Evolutionary conservation across 2,113 vertebrate genomes (phyloP).

Genomic region (Nymphicus hollandicus): DNA sequence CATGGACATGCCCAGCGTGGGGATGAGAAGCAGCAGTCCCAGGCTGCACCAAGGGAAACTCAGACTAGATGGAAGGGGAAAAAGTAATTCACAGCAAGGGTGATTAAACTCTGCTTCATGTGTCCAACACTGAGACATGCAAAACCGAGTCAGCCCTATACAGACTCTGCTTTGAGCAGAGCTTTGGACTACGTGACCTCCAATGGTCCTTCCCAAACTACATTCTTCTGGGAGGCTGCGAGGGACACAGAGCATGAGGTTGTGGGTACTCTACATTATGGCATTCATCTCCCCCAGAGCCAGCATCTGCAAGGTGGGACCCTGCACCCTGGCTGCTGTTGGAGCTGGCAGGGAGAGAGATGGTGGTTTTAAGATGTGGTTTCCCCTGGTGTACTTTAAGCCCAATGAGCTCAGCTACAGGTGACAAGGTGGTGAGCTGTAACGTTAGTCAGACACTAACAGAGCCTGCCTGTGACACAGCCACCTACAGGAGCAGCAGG

Average conservation of each 20-base stretch:
- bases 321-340: not conserved
- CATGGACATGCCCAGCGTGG: not conserved
- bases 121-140: accelerated
- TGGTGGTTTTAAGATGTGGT: accelerated
- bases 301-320: accelerated
- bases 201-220: accelerated
- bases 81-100: accelerated
- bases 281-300: not conserved
- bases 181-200: not conserved
- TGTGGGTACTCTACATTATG: not conserved
- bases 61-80: not conserved
- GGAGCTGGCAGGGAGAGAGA: not conserved
- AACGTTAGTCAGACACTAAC: accelerated
- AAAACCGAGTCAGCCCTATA: not conserved
- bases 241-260: not conserved
- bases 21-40: not conserved
- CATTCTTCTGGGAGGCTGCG: not conserved
- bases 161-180: not conserved
- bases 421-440: not conserved
- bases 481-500: not conserved
- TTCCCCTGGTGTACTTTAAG: not conserved
- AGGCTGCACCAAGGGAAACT: not conserved
- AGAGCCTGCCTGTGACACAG: not conserved
- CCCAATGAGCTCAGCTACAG: not conserved
- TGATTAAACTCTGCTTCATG: not conserved